A percentile compares a stretch with the other conserved stretches of the same genome.
Conservation (phyloP, 1,140 invertebrate species). For the Drosophila serrata region DNA sequence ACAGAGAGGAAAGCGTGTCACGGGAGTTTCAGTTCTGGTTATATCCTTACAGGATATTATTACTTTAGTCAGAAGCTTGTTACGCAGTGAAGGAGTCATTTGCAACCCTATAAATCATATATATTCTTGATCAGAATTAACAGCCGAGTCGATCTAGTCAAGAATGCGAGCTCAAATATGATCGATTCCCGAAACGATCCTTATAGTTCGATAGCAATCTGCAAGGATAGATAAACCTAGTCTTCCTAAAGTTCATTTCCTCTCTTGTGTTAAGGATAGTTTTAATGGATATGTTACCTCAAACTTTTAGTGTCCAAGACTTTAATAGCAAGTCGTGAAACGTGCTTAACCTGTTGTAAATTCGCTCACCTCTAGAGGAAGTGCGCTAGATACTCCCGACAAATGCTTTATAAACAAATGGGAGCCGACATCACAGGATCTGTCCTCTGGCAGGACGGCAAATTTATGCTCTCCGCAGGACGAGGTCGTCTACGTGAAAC, state of each 20-base stretch:
- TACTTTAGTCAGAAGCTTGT: no score
- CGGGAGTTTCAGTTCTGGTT: no score
- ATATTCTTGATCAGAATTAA: no score
- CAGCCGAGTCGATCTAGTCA: no score
- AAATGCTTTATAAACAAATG: conserved; percentile 74
- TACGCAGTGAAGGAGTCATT: no score
- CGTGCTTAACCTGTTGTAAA: background rate
- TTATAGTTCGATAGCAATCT: no score
- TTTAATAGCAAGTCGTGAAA: background rate
- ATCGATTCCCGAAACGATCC: no score
- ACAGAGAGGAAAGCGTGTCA: conserved; percentile 2
- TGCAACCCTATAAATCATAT: no score
- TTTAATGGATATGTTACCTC: background rate
- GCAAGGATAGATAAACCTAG: background rate
- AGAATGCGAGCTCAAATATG: no score
- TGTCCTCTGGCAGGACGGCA: conserved; percentile 42
- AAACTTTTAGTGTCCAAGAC: background rate
- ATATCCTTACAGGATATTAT: no score
- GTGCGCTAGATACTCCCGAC: background rate
- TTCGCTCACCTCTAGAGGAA: background rate
- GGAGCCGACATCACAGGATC: conserved; percentile 45
- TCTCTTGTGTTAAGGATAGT: background rate
- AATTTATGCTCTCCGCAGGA: conserved; percentile 64
- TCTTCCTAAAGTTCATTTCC: no score
- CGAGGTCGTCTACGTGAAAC: conserved; percentile 29